Conservation (phyloP, 2,797 vertebrate species). For the Odontamblyopus lacepedii region DNA sequence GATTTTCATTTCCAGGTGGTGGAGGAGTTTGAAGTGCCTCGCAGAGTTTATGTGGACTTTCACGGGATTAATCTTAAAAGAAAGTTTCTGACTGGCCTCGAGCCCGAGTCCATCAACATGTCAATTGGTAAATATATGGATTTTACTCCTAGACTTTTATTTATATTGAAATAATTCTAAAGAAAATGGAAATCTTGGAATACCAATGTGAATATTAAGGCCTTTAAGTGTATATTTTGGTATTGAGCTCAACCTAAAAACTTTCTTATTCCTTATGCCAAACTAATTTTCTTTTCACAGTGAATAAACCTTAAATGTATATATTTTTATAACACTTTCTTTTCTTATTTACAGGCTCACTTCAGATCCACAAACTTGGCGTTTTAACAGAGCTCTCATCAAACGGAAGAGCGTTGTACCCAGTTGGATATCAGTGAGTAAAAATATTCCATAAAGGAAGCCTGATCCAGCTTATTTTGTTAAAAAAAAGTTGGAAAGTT, state of each 20-base stretch:
- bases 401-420: slow-evolving; percentile 85
- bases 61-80: slow-evolving; percentile 89
- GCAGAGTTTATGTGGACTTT: slow-evolving; percentile 90
- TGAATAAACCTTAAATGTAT: neutral
- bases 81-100: slow-evolving; percentile 90
- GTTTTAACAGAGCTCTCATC: slow-evolving; percentile 87
- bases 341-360: slow-evolving; percentile 75
- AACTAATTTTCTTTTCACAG: too few species aligned
- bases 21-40: slow-evolving; percentile 84
- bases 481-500: neutral
- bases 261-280: too few species aligned
- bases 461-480: neutral
- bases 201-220: neutral
- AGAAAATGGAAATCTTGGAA: neutral
- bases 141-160: neutral
- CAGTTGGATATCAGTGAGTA: slow-evolving; percentile 93
- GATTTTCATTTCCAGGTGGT: slow-evolving; percentile 71
- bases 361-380: slow-evolving; percentile 87
- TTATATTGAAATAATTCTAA: neutral
- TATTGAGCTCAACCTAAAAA: too few species aligned
- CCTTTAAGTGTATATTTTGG: too few species aligned
- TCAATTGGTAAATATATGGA: slow-evolving; percentile 83
- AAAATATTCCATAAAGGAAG: neutral
- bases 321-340: neutral
- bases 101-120: slow-evolving; percentile 88